Evolutionary conservation across 2,888 invertebrate genomes (phyloP), one percentile per base, ranked within the genome.

Genomic region (Dolomedes plantarius): DNA sequence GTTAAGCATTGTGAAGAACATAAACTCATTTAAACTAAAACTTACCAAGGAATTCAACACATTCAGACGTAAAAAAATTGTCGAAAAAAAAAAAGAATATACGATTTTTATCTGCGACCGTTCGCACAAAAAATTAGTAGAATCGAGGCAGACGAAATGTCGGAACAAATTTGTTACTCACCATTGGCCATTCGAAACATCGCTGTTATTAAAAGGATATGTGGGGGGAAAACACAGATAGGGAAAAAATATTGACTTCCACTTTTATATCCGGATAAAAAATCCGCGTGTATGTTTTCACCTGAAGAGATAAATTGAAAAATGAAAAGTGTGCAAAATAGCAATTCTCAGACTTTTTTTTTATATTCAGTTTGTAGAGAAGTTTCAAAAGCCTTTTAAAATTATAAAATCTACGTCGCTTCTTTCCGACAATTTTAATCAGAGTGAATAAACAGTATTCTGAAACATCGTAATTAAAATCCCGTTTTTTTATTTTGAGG

Each of bases 111-210:
- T 56, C 23, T 56, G 56, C 56, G 56, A 56, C 56, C 2, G 56
- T 23, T n/a, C 3, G 23, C 56, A 56, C 23, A 56, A 46, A 46
- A 56, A 56, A 56, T 56, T 56, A 56, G 56, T 56, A 19, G 56
- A 56, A 56, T 23, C 56, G 16, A 56, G 9, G 41, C 28, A 27
- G 27, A 62, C 23, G 23, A 27, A 46, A 56, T 50, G 77, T 80
- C 73, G 32, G n/a, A 81, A 31, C 19, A 62, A 39, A 74, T 62
- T 74, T 74, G 68, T 11, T 62, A 56, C 68, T 36, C 73, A 74
- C 67, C 31, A 32, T 73, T 81, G 72, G 29, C 73, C 74, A 41
- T 32, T 68, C 71, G 67, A 62, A 68, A 77, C 69, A 36, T 16
- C 32, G 36, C 23, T 46, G 69, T 36, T 69, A 41, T 69, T 77